Conservation (phyloP, 2,113 vertebrate species). For the Prunella himalayana region DNA sequence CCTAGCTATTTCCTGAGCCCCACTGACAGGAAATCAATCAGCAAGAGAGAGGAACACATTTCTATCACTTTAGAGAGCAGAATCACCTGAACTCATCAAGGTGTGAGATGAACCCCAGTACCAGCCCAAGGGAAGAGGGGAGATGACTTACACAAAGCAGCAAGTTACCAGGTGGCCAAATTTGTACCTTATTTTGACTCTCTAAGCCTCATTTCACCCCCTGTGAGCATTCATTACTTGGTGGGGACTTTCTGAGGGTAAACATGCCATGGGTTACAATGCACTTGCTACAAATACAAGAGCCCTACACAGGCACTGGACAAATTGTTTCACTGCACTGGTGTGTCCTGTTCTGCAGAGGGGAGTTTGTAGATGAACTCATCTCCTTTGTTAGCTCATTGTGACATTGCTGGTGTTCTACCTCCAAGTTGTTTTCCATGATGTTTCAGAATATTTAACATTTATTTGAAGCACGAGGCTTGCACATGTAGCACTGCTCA, state of each 20-base stretch:
- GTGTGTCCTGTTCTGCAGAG: not conserved
- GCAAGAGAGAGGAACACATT: not conserved
- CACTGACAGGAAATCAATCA: not conserved
- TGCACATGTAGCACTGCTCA: rapidly evolving
- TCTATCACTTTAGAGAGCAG: not conserved
- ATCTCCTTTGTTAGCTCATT: not conserved
- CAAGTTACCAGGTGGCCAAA: not conserved
- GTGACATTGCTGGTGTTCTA: not conserved
- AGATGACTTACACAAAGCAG: not conserved
- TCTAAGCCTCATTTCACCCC: not conserved
- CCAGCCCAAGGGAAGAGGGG: not conserved
- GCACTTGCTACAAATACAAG: not conserved
- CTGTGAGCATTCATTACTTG: not conserved
- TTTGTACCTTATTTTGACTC: not conserved
- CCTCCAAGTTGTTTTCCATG: not conserved
- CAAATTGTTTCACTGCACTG: not conserved
- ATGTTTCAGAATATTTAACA: not conserved
- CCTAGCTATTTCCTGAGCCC: not conserved
- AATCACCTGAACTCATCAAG: not conserved
- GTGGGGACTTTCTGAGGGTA: not conserved
- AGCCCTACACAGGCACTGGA: not conserved
- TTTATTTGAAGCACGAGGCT: not conserved
- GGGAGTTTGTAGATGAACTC: not conserved
- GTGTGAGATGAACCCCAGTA: not conserved
- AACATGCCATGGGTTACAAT: not conserved